Base-by-base conservation (phyloP, 2,888 invertebrate species). In the Melikaiella ostensackeni region DNA sequence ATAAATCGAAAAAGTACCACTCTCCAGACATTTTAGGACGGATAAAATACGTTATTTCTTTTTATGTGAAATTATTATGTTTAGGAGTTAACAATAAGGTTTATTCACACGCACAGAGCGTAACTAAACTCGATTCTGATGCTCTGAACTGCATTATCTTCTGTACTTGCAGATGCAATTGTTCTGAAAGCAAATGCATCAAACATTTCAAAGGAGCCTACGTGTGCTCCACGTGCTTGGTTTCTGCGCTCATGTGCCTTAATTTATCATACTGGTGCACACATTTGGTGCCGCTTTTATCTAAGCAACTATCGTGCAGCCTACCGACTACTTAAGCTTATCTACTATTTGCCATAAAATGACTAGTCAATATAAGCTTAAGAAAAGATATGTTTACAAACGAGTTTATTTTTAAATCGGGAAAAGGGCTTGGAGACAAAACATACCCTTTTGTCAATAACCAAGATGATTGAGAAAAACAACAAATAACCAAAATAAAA, bases 151-250 rank as follows among this genome's bases (percentile, higher is more conserved):
- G 66, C 19, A 66, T 66, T 66, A 66, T 66, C 46, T 30, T 66
- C 19, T 19, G 7, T 24, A 24, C 42, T 61, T 21, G 63, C 35
- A 33, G n/a, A 30, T 11, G 75, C 21, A 61, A 80, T 46, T 78
- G 70, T 70, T 73, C 75, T 75, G 81, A 80, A 82, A 81, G 80
- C 75, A 21, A 66, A 73, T 79, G 75, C 77, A 80, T 83, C 78
- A 75, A 75, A 21, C 33, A 75, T 66, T 70, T 76, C 35, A 66
- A 30, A 75, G 75, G 63, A 70, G 76, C 81, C 76, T 73, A 76
- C 70, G 46, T 76, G 76, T 61, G 66, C 74, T 74, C 76, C 78
- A 81, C 80, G 85, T 80, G 74, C 80, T 78, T 66, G 74, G 27
- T 50, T 75, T 77, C 79, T 80, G 80, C 78, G 83, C 77, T 64